Conservation (phyloP, 2,797 vertebrate species). For the Periparus ater region DNA sequence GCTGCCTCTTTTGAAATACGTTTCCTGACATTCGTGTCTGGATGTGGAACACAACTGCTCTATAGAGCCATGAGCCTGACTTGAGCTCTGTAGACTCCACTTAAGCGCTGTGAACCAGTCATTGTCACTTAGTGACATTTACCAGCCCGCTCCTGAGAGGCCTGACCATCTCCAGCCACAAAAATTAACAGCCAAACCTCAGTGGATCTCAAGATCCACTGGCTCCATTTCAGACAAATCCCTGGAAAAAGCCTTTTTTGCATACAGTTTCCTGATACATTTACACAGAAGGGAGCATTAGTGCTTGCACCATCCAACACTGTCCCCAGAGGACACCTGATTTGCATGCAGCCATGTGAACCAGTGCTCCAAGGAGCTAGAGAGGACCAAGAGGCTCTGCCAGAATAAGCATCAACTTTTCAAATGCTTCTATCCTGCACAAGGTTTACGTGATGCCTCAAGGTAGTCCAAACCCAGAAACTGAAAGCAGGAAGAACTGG, state of each 20-base stretch:
- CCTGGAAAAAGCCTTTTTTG: not conserved
- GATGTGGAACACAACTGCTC: not conserved
- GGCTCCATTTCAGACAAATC: not conserved
- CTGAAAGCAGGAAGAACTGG: not conserved
- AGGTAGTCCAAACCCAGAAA: not conserved
- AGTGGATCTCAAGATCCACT: not conserved
- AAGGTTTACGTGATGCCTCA: not conserved
- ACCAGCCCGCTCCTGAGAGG: not conserved
- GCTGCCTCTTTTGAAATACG: not conserved
- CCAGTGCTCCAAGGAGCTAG: not conserved
- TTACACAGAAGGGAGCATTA: not conserved
- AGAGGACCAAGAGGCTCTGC: not conserved
- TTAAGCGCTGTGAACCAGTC: not conserved
- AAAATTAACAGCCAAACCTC: not conserved
- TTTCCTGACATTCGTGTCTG: not conserved
- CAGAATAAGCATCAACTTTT: not conserved
- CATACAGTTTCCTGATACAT: not conserved
- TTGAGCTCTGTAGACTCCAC: not conserved
- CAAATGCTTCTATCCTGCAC: not conserved
- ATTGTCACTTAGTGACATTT: not conserved
- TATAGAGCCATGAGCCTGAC: not conserved
- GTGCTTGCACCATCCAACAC: not conserved
- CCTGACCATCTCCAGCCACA: not conserved
- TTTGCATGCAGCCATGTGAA: fast-evolving
- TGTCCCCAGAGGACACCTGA: not conserved